A percentile compares a stretch with the other conserved stretches of the same genome.
These are phyloP conservation scores for Ophion obscuratus DNA, from an alignment of 2,888 invertebrate species.

Conservation along the genomic window DNA sequence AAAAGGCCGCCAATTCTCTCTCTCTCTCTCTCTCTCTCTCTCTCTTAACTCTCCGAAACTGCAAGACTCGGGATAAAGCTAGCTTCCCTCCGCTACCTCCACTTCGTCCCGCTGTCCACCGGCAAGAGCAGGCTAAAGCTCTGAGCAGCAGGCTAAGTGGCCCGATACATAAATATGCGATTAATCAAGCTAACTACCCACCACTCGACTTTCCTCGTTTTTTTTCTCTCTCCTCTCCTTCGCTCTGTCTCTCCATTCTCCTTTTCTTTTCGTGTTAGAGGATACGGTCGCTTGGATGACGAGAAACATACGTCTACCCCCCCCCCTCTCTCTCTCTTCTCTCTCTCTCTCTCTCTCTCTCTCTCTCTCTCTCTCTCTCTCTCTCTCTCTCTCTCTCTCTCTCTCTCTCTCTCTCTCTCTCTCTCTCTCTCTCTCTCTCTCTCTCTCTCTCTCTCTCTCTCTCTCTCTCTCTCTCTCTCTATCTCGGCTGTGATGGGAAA, in stretches of 20 bases:
- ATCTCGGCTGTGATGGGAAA: slow-evolving; percentile 33
- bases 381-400: slow-evolving; percentile 15
- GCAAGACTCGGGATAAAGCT: slow-evolving; percentile 60
- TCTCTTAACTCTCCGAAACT: slow-evolving; percentile 36
- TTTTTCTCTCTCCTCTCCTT: slow-evolving; percentile 40
- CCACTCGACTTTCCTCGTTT: slow-evolving; percentile 61
- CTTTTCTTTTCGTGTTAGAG: slow-evolving; percentile 48
- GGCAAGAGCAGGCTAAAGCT: slow-evolving; percentile 68
- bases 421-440: slow-evolving; percentile 20
- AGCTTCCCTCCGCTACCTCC: slow-evolving; percentile 45
- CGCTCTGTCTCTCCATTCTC: slow-evolving; percentile 48
- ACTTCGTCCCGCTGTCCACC: slow-evolving; percentile 39
- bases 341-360: slow-evolving; percentile 17
- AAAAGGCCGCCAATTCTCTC: slow-evolving; percentile 5
- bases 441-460: slow-evolving; percentile 20
- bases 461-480: slow-evolving; percentile 26
- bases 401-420: slow-evolving; percentile 24
- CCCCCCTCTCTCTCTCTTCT: slow-evolving; percentile 19
- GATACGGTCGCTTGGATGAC: slow-evolving; percentile 51
- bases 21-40: slow-evolving; percentile 33
- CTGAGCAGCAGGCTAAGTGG: slow-evolving; percentile 78
- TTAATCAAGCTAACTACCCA: slow-evolving; percentile 81
- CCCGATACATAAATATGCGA: slow-evolving; percentile 82
- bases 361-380: slow-evolving; percentile 16
- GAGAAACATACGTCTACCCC: slow-evolving; percentile 45